A percentile compares a stretch with the other conserved stretches of the same genome.
These are phyloP conservation scores for Zaprionus vittiger DNA, from an alignment of 1,140 invertebrate genomes.

Conservation along the genomic window DNA sequence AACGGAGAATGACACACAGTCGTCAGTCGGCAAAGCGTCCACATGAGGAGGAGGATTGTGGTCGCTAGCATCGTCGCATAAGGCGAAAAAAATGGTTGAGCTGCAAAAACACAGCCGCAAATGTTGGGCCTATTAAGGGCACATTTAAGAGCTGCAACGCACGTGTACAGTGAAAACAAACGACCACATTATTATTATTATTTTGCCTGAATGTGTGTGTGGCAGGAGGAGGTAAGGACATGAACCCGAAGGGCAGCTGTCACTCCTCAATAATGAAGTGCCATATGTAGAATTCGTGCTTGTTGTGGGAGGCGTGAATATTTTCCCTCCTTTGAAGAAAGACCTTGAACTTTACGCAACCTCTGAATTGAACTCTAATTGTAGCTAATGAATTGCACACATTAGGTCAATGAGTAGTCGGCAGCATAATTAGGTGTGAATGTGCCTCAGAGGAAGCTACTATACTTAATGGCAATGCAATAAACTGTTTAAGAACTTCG, in stretches of 20 bases:
- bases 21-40: neutral
- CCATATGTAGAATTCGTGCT: constrained; percentile 39
- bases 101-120: constrained; percentile 60
- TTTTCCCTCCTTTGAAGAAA: constrained; percentile 31
- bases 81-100: constrained; percentile 44
- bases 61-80: neutral
- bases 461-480: constrained; percentile 59
- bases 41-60: neutral
- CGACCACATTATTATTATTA: constrained; percentile 71
- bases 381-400: constrained; percentile 71
- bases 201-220: constrained; percentile 29
- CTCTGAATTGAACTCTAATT: constrained; percentile 75
- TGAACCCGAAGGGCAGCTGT: constrained; percentile 1
- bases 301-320: constrained; percentile 1
- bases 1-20: neutral
- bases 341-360: constrained; percentile 55
- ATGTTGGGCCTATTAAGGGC: constrained; percentile 69
- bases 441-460: constrained; percentile 19
- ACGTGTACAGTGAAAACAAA: constrained; percentile 73
- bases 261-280: constrained; percentile 65
- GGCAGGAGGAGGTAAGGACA: neutral
- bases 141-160: constrained; percentile 58
- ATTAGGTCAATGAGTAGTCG: constrained; percentile 68
- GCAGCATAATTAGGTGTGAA: constrained; percentile 20
- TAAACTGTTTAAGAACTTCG: constrained; percentile 59